These are phyloP conservation scores for Drosophila setifemur DNA, from an alignment of 1,140 invertebrate species.

Conservation along the genomic window DNA sequence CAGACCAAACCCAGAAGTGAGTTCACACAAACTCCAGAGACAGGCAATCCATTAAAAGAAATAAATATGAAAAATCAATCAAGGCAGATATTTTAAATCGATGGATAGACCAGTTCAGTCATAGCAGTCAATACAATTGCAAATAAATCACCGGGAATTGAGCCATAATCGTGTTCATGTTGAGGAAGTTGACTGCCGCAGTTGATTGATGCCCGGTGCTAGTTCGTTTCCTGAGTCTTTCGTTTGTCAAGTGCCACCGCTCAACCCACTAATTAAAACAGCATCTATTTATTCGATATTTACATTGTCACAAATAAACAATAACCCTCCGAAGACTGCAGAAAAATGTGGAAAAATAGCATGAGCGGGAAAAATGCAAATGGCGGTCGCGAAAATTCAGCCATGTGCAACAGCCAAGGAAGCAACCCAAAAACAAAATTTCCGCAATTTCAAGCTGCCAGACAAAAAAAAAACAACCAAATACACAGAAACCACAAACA, in stretches of 20 bases:
- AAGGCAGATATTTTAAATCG: conserved; percentile 40
- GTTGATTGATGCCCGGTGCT: conserved; percentile 57
- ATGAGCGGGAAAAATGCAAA: conserved; percentile 60
- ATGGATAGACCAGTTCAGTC: conserved; percentile 11
- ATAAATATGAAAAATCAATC: conserved; percentile 15
- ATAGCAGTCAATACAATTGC: conserved; percentile 11
- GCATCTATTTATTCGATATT: conserved; percentile 45
- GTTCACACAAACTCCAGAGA: conserved; percentile 22
- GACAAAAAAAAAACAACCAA: conserved; percentile 1
- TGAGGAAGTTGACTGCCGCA: conserved; percentile 54
- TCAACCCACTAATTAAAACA: conserved; percentile 34
- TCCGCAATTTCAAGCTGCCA: conserved; percentile 67
- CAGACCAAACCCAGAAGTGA: conserved; percentile 25
- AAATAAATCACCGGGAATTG: conserved; percentile 33
- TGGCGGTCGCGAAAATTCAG: conserved; percentile 61
- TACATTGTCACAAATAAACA: conserved; percentile 61
- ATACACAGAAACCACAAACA: conserved; percentile 49
- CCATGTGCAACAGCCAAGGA: conserved; percentile 65
- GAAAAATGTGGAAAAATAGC: conserved; percentile 1
- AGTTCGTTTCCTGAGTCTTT: conserved; percentile 78
- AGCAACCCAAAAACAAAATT: conserved; percentile 53
- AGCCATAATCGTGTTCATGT: conserved; percentile 26
- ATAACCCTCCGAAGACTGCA: conserved; percentile 43
- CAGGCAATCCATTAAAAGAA: conserved; percentile 6
- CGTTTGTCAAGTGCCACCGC: conserved; percentile 35